phyloP scores from a whole-genome alignment of 1,140 invertebrate species.

The Lineus longissimus region DNA sequence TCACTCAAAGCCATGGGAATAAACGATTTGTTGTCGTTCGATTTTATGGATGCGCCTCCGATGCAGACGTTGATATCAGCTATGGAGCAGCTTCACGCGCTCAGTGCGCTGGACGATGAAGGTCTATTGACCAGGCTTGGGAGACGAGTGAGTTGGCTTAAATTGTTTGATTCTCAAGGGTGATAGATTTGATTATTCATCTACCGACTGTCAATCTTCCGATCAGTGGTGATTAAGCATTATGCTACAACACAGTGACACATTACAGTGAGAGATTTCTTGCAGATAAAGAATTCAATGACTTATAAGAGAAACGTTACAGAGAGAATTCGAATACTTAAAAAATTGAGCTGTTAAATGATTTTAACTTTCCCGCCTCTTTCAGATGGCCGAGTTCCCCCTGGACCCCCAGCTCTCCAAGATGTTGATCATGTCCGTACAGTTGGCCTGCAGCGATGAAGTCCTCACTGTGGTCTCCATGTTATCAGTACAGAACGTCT shows the following conservation, averaged over 20 bases:
- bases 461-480: slow-evolving; percentile 98
- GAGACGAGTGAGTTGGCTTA: slow-evolving; percentile 65
- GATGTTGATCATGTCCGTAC: slow-evolving; percentile 98
- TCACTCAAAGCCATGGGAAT: slow-evolving; percentile 99
- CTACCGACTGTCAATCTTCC: too few species aligned
- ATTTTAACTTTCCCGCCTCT: too few species aligned
- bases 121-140: slow-evolving; percentile 90
- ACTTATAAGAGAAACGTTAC: background rate
- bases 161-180: too few species aligned
- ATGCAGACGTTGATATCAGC: slow-evolving; percentile 91
- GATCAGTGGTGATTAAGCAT: too few species aligned
- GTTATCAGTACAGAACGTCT: slow-evolving; percentile 98
- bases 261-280: background rate
- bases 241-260: background rate
- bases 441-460: slow-evolving; percentile 97
- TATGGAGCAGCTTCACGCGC: slow-evolving; percentile 91
- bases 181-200: too few species aligned
- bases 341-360: too few species aligned
- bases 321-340: background rate
- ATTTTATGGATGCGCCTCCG: slow-evolving; percentile 99
- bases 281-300: background rate
- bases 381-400: slow-evolving; percentile 97
- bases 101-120: slow-evolving; percentile 96
- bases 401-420: slow-evolving; percentile 98
- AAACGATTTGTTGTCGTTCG: slow-evolving; percentile 98